Percentiles rank a stretch among this genome's conserved stretches.
These are phyloP conservation scores for Notodromas monacha DNA, from an alignment of 2,888 invertebrate genomes.

Conservation along the genomic window DNA sequence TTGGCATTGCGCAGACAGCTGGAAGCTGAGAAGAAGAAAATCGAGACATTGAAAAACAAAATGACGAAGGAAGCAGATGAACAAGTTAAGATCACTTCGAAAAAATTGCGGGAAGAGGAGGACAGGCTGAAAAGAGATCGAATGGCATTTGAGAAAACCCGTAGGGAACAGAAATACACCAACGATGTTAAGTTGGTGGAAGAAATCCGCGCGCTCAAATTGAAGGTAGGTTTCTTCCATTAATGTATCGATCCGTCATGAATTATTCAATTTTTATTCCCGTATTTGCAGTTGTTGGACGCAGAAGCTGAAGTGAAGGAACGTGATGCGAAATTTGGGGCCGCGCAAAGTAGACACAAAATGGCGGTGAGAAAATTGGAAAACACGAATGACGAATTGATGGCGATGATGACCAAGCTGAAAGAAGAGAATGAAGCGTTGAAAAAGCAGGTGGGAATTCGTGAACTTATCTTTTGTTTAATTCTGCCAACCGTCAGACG, in stretches of 20 bases:
- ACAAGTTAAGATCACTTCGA: constrained; percentile 28
- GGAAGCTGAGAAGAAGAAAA: not conserved
- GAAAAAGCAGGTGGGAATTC: no score
- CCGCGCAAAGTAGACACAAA: no score
- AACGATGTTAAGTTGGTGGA: not conserved
- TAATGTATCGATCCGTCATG: no score
- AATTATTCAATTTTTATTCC: no score
- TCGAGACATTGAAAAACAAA: constrained; percentile 18
- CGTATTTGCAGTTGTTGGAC: not conserved
- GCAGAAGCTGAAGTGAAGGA: constrained; percentile 4
- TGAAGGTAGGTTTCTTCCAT: not conserved
- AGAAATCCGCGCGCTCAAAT: not conserved
- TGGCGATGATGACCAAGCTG: no score
- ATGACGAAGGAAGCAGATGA: constrained; percentile 20
- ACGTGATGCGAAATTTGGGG: no score
- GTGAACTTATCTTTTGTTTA: no score
- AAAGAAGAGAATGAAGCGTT: no score
- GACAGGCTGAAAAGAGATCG: constrained; percentile 20
- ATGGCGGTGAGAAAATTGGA: no score
- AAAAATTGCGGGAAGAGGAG: constrained; percentile 31
- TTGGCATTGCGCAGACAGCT: not conserved
- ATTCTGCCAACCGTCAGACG: no score
- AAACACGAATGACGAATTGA: no score
- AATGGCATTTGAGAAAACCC: not conserved
- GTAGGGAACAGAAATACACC: not conserved